Evolutionary conservation across 2,113 vertebrate genomes (phyloP).

Genomic region (Microtus richardsoni): DNA sequence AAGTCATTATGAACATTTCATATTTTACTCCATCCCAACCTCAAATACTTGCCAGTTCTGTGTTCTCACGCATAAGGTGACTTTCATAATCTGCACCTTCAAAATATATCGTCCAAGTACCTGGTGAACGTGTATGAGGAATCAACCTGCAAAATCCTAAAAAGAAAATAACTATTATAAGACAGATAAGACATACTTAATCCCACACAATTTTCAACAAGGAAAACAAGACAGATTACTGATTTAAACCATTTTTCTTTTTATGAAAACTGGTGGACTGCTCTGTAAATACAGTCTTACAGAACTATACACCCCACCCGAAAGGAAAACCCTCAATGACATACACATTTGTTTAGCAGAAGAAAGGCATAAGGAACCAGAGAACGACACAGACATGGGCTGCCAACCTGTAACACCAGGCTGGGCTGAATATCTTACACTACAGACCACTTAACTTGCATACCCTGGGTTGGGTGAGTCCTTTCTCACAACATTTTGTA

Average conservation of each 20-base stretch:
- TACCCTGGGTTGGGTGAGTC: too few relatives aligned
- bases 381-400: fast-evolving
- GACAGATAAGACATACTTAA: fast-evolving
- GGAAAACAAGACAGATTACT: background rate
- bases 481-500: background rate
- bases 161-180: background rate
- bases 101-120: conserved; percentile 97
- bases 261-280: background rate
- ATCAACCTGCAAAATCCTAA: conserved; percentile 94
- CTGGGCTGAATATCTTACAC: background rate
- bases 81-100: conserved; percentile 96
- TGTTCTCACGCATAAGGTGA: conserved; percentile 91
- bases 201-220: background rate
- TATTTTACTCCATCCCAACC: fast-evolving
- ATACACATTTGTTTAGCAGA: background rate
- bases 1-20: background rate
- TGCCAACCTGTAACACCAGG: fast-evolving
- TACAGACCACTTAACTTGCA: too few relatives aligned
- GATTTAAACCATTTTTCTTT: background rate
- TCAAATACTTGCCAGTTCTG: conserved; percentile 91
- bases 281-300: background rate
- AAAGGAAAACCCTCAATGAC: background rate
- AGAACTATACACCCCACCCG: background rate
- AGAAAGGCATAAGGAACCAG: too few relatives aligned
- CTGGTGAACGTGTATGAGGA: conserved; percentile 94